phyloP scores from a whole-genome alignment of 2,113 vertebrate species.

The Eulemur rufifrons region DNA sequence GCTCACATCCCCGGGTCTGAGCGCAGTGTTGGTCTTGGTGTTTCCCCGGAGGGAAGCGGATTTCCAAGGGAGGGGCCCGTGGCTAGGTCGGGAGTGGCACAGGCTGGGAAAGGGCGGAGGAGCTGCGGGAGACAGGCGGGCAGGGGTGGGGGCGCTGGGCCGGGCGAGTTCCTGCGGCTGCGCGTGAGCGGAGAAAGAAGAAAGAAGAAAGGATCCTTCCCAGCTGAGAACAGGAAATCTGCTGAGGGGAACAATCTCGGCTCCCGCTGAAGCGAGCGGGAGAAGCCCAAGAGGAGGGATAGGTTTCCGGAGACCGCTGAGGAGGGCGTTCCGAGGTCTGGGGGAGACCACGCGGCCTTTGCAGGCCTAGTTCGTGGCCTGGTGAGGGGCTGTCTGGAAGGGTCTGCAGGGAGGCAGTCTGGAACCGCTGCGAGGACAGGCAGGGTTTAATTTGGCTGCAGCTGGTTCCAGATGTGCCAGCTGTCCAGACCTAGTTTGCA shows the following conservation, averaged over 20 bases:
- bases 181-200: no score
- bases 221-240: neutral
- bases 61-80: neutral
- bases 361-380: neutral
- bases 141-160: rapidly evolving
- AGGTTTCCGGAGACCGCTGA: neutral
- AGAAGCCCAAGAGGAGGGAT: neutral
- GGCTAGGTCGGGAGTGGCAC: neutral
- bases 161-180: rapidly evolving
- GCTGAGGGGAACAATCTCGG: neutral
- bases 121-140: rapidly evolving
- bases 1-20: rapidly evolving
- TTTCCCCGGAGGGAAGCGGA: neutral
- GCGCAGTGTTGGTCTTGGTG: neutral
- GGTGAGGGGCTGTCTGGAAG: neutral
- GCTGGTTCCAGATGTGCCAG: rapidly evolving
- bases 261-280: neutral
- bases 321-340: neutral
- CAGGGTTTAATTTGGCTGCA: rapidly evolving
- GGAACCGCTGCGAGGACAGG: neutral
- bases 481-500: neutral
- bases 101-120: rapidly evolving
- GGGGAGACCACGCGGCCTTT: neutral
- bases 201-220: neutral
- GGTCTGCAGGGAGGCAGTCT: neutral